Conservation (phyloP, 30 jellyfish, hydroid and myxozoan genomes). For the Aurelia sp. region DNA sequence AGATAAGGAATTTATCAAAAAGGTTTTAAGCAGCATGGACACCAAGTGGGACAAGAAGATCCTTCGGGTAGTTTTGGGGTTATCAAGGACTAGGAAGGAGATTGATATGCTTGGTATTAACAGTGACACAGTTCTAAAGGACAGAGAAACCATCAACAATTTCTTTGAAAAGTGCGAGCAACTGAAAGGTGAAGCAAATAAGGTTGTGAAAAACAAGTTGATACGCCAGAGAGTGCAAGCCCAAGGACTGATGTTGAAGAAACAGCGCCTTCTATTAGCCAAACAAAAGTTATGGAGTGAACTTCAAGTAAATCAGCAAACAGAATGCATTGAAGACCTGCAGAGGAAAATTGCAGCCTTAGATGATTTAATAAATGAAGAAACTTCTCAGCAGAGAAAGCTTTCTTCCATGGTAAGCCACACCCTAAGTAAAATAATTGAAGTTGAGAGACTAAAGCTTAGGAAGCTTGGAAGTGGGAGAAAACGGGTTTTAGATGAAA, state of each 20-base stretch:
- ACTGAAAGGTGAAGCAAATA: slow-evolving; percentile 14
- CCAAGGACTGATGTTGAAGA: slow-evolving; percentile 3
- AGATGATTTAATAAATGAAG: slow-evolving; percentile 4
- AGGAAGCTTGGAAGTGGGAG: slow-evolving; percentile 64
- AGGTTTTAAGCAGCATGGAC: slow-evolving; percentile 28
- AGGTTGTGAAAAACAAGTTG: background rate
- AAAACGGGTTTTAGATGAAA: slow-evolving; percentile 46
- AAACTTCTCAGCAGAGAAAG: background rate
- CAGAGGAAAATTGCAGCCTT: background rate
- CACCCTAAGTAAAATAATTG: slow-evolving; percentile 10
- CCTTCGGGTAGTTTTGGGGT: too few species aligned
- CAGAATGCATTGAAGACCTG: slow-evolving; percentile 21
- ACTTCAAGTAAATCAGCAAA: background rate
- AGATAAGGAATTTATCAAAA: slow-evolving; percentile 9
- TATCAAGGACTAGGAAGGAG: slow-evolving; percentile 10
- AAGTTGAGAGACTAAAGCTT: slow-evolving; percentile 19
- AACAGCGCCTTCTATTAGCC: slow-evolving; percentile 1
- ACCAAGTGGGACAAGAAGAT: slow-evolving; percentile 51
- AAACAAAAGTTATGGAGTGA: slow-evolving; percentile 17
- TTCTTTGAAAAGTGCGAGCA: slow-evolving; percentile 11
- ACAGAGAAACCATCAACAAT: slow-evolving; percentile 12
- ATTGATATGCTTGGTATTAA: slow-evolving; percentile 5
- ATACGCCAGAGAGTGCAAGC: background rate
- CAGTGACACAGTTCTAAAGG: slow-evolving; percentile 18
- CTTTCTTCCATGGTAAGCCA: slow-evolving; percentile 7